phyloP scores from a whole-genome alignment of 1,140 invertebrate species.

The Daktulosphaira vitifoliae region DNA sequence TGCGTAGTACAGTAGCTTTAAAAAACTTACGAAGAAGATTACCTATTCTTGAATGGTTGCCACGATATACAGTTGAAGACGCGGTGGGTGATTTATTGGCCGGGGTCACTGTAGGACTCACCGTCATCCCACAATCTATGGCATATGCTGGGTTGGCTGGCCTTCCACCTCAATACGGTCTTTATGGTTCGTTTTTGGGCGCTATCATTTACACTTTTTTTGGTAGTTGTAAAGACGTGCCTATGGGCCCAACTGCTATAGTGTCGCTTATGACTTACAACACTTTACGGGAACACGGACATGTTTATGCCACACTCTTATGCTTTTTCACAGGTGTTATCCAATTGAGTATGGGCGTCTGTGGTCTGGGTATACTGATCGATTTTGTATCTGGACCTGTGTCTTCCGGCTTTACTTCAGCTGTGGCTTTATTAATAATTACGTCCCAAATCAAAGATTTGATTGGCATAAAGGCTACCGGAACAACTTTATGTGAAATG shows the following conservation, averaged over 20 bases:
- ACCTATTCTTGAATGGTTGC: constrained; percentile 64
- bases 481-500: constrained; percentile 62
- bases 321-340: constrained; percentile 70
- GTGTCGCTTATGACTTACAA: constrained; percentile 71
- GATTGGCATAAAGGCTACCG: constrained; percentile 65
- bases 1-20: constrained; percentile 47
- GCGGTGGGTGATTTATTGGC: constrained; percentile 65
- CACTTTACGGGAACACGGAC: constrained; percentile 51
- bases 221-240: constrained; percentile 83
- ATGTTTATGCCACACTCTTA: constrained; percentile 68
- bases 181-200: constrained; percentile 85
- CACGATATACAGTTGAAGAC: constrained; percentile 58
- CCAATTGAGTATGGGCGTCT: constrained; percentile 73
- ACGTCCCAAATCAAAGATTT: constrained; percentile 80
- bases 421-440: constrained; percentile 82
- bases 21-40: constrained; percentile 61
- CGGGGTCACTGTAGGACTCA: constrained; percentile 73
- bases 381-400: constrained; percentile 90
- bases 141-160: constrained; percentile 73
- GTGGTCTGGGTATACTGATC: constrained; percentile 80
- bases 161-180: constrained; percentile 58
- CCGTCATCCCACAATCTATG: constrained; percentile 76
- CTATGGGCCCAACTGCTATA: constrained; percentile 78
- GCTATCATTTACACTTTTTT: constrained; percentile 84
- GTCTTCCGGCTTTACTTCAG: constrained; percentile 85